Conservation (phyloP, 1,140 invertebrate genomes). For the Hycleus phaleratus region DNA sequence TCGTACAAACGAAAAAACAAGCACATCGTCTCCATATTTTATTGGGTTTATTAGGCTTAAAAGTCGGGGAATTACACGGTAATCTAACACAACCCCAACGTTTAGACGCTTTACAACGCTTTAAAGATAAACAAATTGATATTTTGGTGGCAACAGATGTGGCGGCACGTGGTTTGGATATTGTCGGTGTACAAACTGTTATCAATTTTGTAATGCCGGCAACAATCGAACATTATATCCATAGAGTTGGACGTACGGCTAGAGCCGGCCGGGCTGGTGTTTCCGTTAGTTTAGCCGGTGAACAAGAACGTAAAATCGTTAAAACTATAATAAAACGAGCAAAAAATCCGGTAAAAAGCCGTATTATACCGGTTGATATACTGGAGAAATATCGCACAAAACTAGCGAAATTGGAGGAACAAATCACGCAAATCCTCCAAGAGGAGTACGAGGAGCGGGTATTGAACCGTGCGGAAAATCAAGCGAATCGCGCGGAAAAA, state of each 20-base stretch:
- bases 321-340: constrained; percentile 89
- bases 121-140: constrained; percentile 73
- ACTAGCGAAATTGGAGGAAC: constrained; percentile 61
- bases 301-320: constrained; percentile 81
- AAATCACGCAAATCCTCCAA: constrained; percentile 70
- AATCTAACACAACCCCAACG: constrained; percentile 89
- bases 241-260: constrained; percentile 78
- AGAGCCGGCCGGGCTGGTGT: constrained; percentile 84
- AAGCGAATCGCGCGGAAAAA: constrained; percentile 72
- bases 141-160: constrained; percentile 94
- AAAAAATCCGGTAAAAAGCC: constrained; percentile 74
- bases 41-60: constrained; percentile 64
- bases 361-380: constrained; percentile 82
- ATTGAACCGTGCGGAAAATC: constrained; percentile 75
- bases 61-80: constrained; percentile 86
- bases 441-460: constrained; percentile 82
- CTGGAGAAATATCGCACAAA: constrained; percentile 77
- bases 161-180: constrained; percentile 93
- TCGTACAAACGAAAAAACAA: constrained; percentile 92
- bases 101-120: constrained; percentile 79
- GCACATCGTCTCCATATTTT: constrained; percentile 88
- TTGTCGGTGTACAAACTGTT: constrained; percentile 91
- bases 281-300: constrained; percentile 89
- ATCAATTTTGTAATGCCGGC: constrained; percentile 95
- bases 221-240: constrained; percentile 92